phyloP scores from a whole-genome alignment of 1,140 invertebrate genomes.

The Drosophila murphyi region DNA sequence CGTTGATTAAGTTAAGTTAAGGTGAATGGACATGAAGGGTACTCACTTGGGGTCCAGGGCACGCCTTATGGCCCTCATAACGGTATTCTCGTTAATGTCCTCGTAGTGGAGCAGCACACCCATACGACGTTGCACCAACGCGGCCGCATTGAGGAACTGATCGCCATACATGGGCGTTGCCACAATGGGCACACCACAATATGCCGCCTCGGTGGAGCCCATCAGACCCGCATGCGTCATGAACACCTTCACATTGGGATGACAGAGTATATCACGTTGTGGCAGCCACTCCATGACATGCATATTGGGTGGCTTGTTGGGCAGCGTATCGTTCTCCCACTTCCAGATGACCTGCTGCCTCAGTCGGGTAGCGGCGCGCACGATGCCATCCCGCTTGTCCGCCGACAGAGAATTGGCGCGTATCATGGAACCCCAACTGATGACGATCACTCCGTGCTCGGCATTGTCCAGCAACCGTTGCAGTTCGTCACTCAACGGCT shows the following conservation, averaged over 20 bases:
- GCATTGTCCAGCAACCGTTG: constrained; percentile 89
- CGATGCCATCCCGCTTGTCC: constrained; percentile 86
- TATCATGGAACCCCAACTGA: constrained; percentile 90
- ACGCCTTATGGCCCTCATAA: constrained; percentile 85
- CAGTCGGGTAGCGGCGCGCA: constrained; percentile 87
- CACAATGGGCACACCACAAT: constrained; percentile 90
- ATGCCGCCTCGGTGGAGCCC: constrained; percentile 90
- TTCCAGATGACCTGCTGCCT: constrained; percentile 90
- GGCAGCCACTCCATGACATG: constrained; percentile 89
- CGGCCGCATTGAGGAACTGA: constrained; percentile 87
- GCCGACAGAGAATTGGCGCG: constrained; percentile 87
- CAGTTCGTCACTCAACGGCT: constrained; percentile 87
- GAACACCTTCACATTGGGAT: constrained; percentile 89
- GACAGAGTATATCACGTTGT: constrained; percentile 89
- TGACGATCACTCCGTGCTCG: constrained; percentile 89
- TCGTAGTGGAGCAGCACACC: constrained; percentile 86
- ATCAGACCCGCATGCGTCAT: constrained; percentile 91
- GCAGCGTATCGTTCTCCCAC: constrained; percentile 88
- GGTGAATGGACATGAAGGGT: not conserved
- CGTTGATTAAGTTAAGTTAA: not conserved
- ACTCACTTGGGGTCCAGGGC: constrained; percentile 81
- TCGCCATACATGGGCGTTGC: constrained; percentile 90
- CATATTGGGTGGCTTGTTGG: constrained; percentile 88
- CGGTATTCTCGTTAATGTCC: constrained; percentile 87
- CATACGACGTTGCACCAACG: constrained; percentile 86